Conservation (phyloP, 2,113 vertebrate species). For the Corapipo altera region DNA sequence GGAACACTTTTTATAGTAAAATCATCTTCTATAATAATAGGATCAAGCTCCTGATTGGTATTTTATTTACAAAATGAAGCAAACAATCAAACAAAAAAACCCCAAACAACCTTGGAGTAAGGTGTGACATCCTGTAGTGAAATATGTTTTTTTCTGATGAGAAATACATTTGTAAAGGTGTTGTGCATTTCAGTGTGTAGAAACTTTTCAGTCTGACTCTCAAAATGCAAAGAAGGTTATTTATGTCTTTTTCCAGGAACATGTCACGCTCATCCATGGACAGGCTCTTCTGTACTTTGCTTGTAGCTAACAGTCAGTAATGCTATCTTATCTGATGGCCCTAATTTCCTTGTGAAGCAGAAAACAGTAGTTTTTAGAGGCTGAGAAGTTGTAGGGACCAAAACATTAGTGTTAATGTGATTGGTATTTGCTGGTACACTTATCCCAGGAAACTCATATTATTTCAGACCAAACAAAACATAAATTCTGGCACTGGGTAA, state of each 20-base stretch:
- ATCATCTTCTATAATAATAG: background rate
- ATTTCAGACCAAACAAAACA: background rate
- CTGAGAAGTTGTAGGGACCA: background rate
- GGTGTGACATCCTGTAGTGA: background rate
- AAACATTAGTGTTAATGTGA: background rate
- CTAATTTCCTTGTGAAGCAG: background rate
- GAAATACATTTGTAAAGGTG: background rate
- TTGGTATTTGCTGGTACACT: background rate
- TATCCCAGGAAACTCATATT: background rate
- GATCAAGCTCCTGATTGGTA: background rate
- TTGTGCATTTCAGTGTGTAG: background rate
- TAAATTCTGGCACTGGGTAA: background rate
- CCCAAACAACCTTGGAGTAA: background rate
- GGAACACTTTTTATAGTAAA: background rate
- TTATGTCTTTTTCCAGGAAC: background rate
- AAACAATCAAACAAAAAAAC: background rate
- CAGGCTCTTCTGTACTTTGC: background rate
- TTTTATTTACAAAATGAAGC: background rate
- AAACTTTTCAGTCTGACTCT: background rate
- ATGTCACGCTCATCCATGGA: background rate
- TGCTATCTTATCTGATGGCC: background rate
- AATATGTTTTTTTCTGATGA: background rate
- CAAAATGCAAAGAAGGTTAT: background rate
- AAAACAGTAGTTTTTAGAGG: background rate
- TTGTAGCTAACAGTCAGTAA: background rate